These are phyloP conservation scores for Lampris megalopsis DNA, from an alignment of 2,113 vertebrate species.

Conservation along the genomic window DNA sequence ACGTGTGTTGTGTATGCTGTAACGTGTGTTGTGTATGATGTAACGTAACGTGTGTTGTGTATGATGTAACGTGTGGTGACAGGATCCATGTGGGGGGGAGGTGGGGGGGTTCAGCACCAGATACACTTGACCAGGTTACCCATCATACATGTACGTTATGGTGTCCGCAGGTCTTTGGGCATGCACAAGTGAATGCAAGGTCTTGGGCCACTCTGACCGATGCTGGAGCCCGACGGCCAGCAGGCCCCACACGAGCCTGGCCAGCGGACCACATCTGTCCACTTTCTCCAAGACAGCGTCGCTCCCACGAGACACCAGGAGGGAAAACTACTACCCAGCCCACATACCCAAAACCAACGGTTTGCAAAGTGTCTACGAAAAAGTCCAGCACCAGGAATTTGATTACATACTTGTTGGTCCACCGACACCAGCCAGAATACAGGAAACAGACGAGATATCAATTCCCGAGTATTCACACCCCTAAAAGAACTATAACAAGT, in stretches of 20 bases:
- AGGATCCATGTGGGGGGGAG: no score
- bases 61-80: no score
- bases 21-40: no score
- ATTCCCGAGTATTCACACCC: constrained; percentile 89
- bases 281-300: constrained; percentile 94
- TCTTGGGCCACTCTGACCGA: constrained; percentile 95
- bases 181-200: constrained; percentile 95
- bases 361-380: constrained; percentile 94
- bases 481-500: constrained; percentile 74
- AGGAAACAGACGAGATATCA: constrained; percentile 90
- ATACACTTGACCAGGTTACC: background rate
- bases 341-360: constrained; percentile 90
- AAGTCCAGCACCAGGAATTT: constrained; percentile 92
- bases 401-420: constrained; percentile 92
- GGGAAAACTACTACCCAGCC: constrained; percentile 91
- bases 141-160: constrained; percentile 10
- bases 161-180: constrained; percentile 91
- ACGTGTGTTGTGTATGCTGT: no score
- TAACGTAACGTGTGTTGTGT: no score
- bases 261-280: constrained; percentile 81
- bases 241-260: constrained; percentile 82
- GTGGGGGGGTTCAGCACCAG: no score
- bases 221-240: constrained; percentile 96
- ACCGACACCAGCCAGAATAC: constrained; percentile 88
- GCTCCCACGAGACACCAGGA: constrained; percentile 89